A percentile compares a stretch with the other conserved stretches of the same genome.
Conservation (phyloP, 2,797 vertebrate genomes). For the Megalops cyprinoides region DNA sequence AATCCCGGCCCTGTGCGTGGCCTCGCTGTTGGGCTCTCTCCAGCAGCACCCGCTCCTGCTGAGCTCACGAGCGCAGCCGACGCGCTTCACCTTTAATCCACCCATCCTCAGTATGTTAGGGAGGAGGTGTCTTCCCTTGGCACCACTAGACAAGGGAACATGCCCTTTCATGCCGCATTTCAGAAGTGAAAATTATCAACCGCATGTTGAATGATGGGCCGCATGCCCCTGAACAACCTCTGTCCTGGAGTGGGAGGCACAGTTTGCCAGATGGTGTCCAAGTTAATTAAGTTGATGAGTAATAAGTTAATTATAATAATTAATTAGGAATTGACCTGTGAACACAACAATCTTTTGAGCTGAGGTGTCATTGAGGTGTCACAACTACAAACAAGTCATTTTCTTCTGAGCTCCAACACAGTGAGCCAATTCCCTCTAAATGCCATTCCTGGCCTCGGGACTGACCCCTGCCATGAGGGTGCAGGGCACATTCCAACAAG, state of each 20-base stretch:
- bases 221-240: not conserved
- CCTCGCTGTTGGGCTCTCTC: not conserved
- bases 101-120: not conserved
- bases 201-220: slow-evolving; percentile 16
- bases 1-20: not conserved
- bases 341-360: too few species aligned
- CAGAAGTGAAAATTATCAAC: slow-evolving; percentile 4
- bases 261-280: too few species aligned
- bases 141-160: not conserved
- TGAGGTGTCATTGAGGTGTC: too few species aligned
- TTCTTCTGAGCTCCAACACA: not conserved
- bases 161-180: slow-evolving; percentile 28
- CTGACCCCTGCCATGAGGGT: not conserved
- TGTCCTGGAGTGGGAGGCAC: too few species aligned
- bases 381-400: too few species aligned
- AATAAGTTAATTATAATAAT: too few species aligned
- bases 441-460: not conserved
- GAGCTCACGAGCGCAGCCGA: too few species aligned
- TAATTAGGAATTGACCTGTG: too few species aligned
- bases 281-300: too few species aligned
- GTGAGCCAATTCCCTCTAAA: not conserved
- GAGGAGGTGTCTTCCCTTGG: not conserved
- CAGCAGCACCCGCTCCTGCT: not conserved
- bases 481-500: not conserved
- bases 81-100: not conserved